phyloP scores from a whole-genome alignment of 2,113 vertebrate species.

The Ammodytes dubius region DNA sequence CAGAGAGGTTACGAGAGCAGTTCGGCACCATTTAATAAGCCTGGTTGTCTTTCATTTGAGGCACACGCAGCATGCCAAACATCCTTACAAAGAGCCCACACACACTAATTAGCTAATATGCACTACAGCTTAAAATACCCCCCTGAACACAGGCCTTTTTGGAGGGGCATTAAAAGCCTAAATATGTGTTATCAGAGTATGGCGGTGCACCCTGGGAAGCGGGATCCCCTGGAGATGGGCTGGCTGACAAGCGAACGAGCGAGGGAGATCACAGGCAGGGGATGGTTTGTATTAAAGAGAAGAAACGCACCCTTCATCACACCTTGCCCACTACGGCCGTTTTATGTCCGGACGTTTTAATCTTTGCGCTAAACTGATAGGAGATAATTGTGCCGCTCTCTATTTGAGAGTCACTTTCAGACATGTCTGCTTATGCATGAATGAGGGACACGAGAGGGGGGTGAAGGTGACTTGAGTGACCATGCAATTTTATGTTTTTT shows the following conservation, averaged over 20 bases:
- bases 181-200: slow-evolving; percentile 77
- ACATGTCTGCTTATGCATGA: slow-evolving; percentile 28
- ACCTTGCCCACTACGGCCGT: slow-evolving; percentile 54
- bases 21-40: slow-evolving; percentile 74
- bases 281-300: slow-evolving; percentile 62
- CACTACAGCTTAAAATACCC: slow-evolving; percentile 71
- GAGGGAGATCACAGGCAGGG: slow-evolving; percentile 66
- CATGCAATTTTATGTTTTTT: slow-evolving; percentile 34
- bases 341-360: slow-evolving; percentile 75
- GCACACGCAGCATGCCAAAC: slow-evolving; percentile 70
- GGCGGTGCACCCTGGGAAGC: slow-evolving; percentile 67
- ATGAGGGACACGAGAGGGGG: slow-evolving; percentile 41
- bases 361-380: slow-evolving; percentile 62
- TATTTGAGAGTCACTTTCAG: slow-evolving; percentile 55
- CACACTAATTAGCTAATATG: slow-evolving; percentile 79
- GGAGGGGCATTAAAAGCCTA: slow-evolving; percentile 68
- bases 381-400: slow-evolving; percentile 56
- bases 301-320: slow-evolving; percentile 70
- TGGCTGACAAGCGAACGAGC: slow-evolving; percentile 59
- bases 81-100: slow-evolving; percentile 71
- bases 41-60: slow-evolving; percentile 73
- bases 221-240: slow-evolving; percentile 72
- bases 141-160: slow-evolving; percentile 65
- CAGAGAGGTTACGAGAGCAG: slow-evolving; percentile 74
- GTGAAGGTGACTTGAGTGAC: slow-evolving; percentile 74